Conservation (phyloP, 2,888 invertebrate genomes). For the Liopterus haemorrhoidalis region DNA sequence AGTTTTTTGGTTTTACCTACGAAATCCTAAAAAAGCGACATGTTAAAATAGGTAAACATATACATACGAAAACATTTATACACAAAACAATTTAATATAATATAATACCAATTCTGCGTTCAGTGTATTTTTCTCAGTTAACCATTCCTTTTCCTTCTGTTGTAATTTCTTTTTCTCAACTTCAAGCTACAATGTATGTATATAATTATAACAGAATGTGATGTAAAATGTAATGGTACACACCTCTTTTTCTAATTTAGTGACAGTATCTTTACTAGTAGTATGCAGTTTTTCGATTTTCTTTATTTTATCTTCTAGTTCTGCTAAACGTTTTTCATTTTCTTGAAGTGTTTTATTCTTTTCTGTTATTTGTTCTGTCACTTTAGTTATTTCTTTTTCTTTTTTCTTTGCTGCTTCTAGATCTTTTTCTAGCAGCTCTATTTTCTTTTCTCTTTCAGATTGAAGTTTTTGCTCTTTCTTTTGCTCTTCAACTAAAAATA, state of each 20-base stretch:
- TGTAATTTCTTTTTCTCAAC: constrained; percentile 38
- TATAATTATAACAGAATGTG: constrained; percentile 19
- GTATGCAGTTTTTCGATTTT: constrained; percentile 53
- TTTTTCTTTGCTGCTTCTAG: constrained; percentile 13
- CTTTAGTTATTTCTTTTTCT: constrained; percentile 17
- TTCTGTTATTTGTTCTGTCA: constrained; percentile 51
- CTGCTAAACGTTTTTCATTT: constrained; percentile 61
- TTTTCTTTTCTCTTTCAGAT: constrained; percentile 14
- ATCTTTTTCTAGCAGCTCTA: constrained; percentile 14
- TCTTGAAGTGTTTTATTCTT: constrained; percentile 58
- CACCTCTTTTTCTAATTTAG: constrained; percentile 59
- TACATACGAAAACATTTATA: too few species aligned
- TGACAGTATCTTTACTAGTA: constrained; percentile 53
- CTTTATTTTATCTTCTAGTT: constrained; percentile 60
- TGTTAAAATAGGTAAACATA: too few species aligned
- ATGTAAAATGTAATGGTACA: constrained; percentile 27
- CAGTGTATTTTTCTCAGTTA: constrained; percentile 54
- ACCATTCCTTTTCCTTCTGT: constrained; percentile 46
- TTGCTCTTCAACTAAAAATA: too few species aligned
- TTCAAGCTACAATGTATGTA: constrained; percentile 37
- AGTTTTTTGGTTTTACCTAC: too few species aligned
- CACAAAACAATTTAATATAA: too few species aligned
- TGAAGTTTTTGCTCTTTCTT: too few species aligned
- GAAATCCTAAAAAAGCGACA: too few species aligned
- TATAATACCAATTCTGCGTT: too few species aligned